Percentiles rank a stretch among this genome's conserved stretches.
phyloP scores from a whole-genome alignment of 2,797 vertebrate genomes.

The Channallabes apus region DNA sequence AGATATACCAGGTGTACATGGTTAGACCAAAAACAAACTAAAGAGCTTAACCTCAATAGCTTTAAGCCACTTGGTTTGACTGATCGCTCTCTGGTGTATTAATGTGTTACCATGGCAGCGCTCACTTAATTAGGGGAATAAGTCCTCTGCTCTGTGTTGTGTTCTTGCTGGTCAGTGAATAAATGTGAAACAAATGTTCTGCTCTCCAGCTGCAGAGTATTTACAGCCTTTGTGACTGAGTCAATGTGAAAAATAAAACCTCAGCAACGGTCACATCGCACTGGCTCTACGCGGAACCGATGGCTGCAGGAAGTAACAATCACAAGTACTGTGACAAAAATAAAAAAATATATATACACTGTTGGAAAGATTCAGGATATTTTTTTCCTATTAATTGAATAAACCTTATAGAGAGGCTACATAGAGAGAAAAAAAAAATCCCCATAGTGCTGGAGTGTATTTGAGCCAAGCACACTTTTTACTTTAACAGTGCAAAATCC shows the following conservation, averaged over 20 bases:
- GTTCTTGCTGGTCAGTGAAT: constrained; percentile 29
- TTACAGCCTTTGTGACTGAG: constrained; percentile 7
- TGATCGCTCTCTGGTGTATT: constrained; percentile 36
- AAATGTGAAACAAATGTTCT: constrained; percentile 24
- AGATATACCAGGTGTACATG: not conserved
- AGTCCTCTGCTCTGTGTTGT: constrained; percentile 18
- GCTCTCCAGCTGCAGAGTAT: not conserved
- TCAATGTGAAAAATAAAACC: constrained; percentile 45
- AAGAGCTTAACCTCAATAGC: constrained; percentile 31
- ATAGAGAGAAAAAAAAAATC: not conserved
- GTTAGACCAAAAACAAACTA: constrained; percentile 21
- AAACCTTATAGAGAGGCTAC: not conserved
- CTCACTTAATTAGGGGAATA: constrained; percentile 37
- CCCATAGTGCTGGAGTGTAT: not conserved
- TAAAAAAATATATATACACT: not conserved
- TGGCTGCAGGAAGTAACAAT: not conserved
- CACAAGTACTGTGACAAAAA: not conserved
- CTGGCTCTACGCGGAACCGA: constrained; percentile 26
- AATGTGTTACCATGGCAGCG: constrained; percentile 51
- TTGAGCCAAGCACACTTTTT: constrained; percentile 16
- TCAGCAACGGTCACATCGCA: constrained; percentile 27
- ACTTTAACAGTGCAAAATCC: not conserved
- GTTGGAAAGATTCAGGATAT: not conserved
- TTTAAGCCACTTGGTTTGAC: constrained; percentile 30
- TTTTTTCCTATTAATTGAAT: constrained; percentile 19